Evolutionary conservation across 2,888 invertebrate genomes (phyloP), one percentile per base, ranked within the genome.

Genomic region (Teleiodes luculella): DNA sequence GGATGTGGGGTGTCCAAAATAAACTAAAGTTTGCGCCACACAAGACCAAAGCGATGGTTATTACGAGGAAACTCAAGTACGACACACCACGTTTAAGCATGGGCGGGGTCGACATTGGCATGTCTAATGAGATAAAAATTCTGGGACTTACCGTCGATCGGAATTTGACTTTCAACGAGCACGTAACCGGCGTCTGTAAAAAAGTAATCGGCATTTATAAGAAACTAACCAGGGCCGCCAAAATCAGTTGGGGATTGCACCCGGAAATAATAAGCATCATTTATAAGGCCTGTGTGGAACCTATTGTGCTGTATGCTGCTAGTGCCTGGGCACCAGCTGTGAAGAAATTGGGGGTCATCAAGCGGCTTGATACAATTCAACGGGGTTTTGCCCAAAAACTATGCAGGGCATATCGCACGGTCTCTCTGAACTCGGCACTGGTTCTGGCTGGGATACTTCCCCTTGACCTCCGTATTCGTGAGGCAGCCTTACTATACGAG

Each of bases 71-170:
- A 24, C 6, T 24, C 3, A 24, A 24, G 6, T 24, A 4, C 6
- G 24, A 24, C 24, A 24, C 24, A 4, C 24, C 24, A 6, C 24
- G 24, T 6, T 6, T 24, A 4, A 6, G 3, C 24, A 24, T 24
- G 56, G 43, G 51, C 0, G 56, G 60, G 35, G 14, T 20, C 1
- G 28, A 1, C 10, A 52, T 64, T 7, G 14, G 1, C 1, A 3
- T 58, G 14, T 33, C 31, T 0, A 24, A 49, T 0, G 55, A 56
- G 7, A 55, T 62, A 0, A 62, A 59, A 35, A n/a, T 62, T 0
- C 30, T 61, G 14, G 60, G 60, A 1, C 41, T 61, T 0, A 55
- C 28, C 2, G 55, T 62, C 1, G 61, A 62, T 37, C 13, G 46
- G 0, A 49, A 47, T n/a, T 20, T 57, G 10, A 57, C 51, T 0